Conservation (phyloP, 2,888 invertebrate genomes). For the Mesodorylaimus sp. region DNA sequence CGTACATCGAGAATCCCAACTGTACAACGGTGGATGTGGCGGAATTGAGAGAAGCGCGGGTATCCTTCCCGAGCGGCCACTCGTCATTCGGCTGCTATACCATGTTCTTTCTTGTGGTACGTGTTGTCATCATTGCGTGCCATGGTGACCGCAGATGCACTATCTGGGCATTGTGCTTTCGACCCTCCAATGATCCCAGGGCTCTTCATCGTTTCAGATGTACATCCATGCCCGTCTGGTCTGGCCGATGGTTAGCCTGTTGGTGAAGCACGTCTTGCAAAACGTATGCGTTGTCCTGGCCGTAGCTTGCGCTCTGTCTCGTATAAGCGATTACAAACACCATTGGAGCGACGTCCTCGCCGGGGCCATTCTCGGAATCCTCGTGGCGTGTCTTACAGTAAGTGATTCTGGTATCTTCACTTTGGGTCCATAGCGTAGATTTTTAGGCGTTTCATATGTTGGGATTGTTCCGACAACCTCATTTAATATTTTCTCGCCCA, state of each 20-base stretch:
- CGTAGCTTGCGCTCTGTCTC: slow-evolving; percentile 66
- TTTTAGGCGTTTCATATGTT: too few species aligned
- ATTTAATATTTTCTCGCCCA: too few species aligned
- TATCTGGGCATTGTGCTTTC: too few species aligned
- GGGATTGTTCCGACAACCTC: too few species aligned
- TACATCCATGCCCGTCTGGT: slow-evolving; percentile 68
- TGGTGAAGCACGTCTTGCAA: slow-evolving; percentile 68
- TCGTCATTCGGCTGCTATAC: slow-evolving; percentile 27
- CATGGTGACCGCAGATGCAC: too few species aligned
- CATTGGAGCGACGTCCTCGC: slow-evolving; percentile 85
- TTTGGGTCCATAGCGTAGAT: too few species aligned
- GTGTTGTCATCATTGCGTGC: too few species aligned
- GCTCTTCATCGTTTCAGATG: slow-evolving; percentile 38
- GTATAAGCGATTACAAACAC: slow-evolving; percentile 86
- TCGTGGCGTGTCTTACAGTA: slow-evolving; percentile 28
- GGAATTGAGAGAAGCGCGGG: slow-evolving; percentile 3
- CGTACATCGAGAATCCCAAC: neutral
- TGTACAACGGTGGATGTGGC: neutral
- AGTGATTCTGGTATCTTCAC: too few species aligned
- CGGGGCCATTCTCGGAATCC: slow-evolving; percentile 41
- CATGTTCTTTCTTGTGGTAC: slow-evolving; percentile 17
- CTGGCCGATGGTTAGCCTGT: slow-evolving; percentile 51
- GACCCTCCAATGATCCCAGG: too few species aligned
- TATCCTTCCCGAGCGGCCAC: slow-evolving; percentile 29
- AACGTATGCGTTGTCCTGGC: slow-evolving; percentile 56